Base-by-base conservation (phyloP, 2,797 vertebrate species). In the Lycodopsis pacificus region DNA sequence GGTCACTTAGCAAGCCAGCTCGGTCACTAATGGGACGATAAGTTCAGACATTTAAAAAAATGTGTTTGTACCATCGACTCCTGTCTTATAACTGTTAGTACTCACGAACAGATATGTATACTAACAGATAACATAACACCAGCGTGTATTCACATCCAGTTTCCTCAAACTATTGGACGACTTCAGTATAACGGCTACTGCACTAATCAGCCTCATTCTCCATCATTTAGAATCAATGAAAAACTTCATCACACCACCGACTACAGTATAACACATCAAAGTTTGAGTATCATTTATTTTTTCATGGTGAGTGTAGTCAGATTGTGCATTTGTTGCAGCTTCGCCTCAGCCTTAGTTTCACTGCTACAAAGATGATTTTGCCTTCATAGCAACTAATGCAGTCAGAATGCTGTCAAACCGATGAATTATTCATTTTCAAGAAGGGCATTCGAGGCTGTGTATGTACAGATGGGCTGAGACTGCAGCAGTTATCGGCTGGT, bases 401-500 rank as follows among this genome's bases (percentile, higher is more conserved):
- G 70, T 77, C 73, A 79, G 72, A 72, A 83, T 73, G 71, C 77
- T 77, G 70, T 77, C 73, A 79, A 73, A 87, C 67, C 63, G 10
- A 85, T 93, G 87, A 92, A 94, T 92, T 71, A 95, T 94, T 93
- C 72, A 93, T 89, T 79, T 71, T 81, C 54, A 64, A 44, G 17
- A 38, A 85, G 78, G 72, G 58, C 51, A 86, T 57, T 78, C 2
- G 42, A 85, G 61, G 44, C 69, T 72, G 67, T 63, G 56, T 73
- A 72, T 72, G 58, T 36, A 76, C 61, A 75, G 64, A 68, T 36
- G 64, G 49, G 62, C 65, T 65, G 54, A 75, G 48, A 64, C 59
- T 70, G 58, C 69, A 70, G 65, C 72, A 65, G 22, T 40, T 63
- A 53, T 25, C 19, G 17, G 19, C 56, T 53, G 13, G 12, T 27